A percentile compares a stretch with the other conserved stretches of the same genome.
Conservation (phyloP, 1,140 invertebrate genomes). For the Macrobrachium nipponense region DNA sequence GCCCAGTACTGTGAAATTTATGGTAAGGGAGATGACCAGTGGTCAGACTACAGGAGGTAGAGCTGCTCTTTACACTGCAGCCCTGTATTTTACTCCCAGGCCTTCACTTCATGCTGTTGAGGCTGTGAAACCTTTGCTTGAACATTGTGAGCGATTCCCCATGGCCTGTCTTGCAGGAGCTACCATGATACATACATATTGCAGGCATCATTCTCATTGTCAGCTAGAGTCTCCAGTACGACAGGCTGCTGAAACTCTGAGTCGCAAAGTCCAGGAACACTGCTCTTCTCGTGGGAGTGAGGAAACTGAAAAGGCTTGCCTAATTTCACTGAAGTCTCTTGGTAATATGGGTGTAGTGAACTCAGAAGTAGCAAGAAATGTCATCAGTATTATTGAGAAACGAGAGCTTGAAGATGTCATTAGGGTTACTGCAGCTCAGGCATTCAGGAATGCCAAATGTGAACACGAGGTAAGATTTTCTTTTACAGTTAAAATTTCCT, state of each 20-base stretch:
- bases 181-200: conserved; percentile 36
- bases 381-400: conserved; percentile 8
- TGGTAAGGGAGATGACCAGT: conserved; percentile 30
- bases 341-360: conserved; percentile 47
- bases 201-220: conserved; percentile 29
- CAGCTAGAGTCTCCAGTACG: conserved; percentile 21
- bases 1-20: conserved; percentile 18
- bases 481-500: too few relatives aligned
- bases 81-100: conserved; percentile 28
- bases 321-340: conserved; percentile 27
- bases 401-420: conserved; percentile 8
- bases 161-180: conserved; percentile 14
- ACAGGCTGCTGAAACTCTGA: conserved; percentile 3
- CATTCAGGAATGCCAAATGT: conserved; percentile 46
- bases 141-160: not conserved
- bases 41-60: conserved; percentile 3
- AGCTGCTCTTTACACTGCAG: conserved; percentile 29
- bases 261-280: not conserved
- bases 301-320: not conserved
- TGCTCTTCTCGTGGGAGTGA: conserved; percentile 2
- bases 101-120: conserved; percentile 25
- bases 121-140: conserved; percentile 38
- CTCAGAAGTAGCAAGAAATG: conserved; percentile 6
- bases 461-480: conserved; percentile 7
- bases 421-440: conserved; percentile 43